Conservation (phyloP, 2,113 vertebrate species). For the mouse (Mus musculus) region DNA sequence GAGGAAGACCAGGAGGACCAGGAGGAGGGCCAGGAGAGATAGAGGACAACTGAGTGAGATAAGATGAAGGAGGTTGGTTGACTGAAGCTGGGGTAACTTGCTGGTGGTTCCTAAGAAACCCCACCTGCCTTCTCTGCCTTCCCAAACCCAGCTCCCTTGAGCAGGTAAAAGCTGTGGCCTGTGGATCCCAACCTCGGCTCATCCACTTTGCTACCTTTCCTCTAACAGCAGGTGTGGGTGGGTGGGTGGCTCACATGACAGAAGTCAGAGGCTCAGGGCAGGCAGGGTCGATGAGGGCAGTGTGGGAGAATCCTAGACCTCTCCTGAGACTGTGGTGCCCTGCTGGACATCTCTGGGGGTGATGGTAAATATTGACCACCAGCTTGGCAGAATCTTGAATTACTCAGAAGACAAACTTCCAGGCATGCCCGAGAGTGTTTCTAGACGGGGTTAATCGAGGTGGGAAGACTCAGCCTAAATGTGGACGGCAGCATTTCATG, state of each 20-base stretch:
- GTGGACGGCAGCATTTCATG: not conserved
- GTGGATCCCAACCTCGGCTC: fast-evolving
- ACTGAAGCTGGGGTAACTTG: not conserved
- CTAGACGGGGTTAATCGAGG: not conserved
- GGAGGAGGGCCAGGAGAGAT: no score
- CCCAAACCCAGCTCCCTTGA: not conserved
- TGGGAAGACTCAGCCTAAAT: not conserved
- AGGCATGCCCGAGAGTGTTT: not conserved
- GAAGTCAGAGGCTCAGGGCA: not conserved
- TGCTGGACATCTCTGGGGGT: not conserved
- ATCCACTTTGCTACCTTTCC: fast-evolving
- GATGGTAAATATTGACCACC: not conserved
- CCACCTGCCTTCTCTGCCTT: not conserved
- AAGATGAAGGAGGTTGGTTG: no score
- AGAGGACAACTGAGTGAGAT: no score
- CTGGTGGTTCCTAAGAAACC: not conserved
- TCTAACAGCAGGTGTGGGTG: not conserved
- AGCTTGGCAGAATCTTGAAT: not conserved
- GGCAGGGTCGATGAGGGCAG: not conserved
- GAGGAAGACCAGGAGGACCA: not conserved
- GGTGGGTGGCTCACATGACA: not conserved
- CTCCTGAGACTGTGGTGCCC: not conserved
- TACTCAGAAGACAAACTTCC: not conserved
- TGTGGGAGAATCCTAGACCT: not conserved
- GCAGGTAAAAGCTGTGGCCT: not conserved